A percentile compares a stretch with the other conserved stretches of the same genome.
Evolutionary conservation across 1,140 invertebrate species (phyloP).

Genomic region (Drosophila bocki): DNA sequence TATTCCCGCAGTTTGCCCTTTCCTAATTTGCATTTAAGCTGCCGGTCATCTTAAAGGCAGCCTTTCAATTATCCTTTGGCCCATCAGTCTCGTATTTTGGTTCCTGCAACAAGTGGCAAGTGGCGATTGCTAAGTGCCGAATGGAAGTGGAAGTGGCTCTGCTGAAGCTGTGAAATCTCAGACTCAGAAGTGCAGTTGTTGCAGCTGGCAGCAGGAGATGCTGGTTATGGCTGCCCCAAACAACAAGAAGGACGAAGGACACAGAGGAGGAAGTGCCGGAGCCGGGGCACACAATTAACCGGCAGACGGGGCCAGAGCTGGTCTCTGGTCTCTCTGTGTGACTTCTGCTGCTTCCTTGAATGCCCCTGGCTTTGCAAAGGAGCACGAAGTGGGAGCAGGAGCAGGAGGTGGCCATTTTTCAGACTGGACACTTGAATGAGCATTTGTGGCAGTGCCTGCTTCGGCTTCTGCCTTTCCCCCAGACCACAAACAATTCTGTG

Average conservation of each 20-base stretch:
- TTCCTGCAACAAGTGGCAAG: conserved; percentile 28
- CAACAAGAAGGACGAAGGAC: conserved; percentile 39
- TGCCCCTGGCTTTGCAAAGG: conserved; percentile 41
- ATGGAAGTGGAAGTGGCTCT: conserved; percentile 18
- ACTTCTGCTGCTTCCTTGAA: conserved; percentile 59
- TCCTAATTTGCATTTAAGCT: conserved; percentile 52
- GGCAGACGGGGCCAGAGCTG: conserved; percentile 25
- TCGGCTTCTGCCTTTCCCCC: background rate
- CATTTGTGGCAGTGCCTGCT: conserved; percentile 36
- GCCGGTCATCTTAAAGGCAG: conserved; percentile 41
- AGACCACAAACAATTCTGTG: conserved; percentile 56
- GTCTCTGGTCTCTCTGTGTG: conserved; percentile 46
- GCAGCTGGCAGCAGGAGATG: conserved; percentile 38
- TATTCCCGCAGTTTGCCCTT: background rate
- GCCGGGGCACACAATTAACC: conserved; percentile 42
- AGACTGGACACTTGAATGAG: conserved; percentile 77
- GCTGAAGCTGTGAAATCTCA: conserved; percentile 42
- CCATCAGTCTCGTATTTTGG: conserved; percentile 22
- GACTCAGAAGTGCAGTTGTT: conserved; percentile 51
- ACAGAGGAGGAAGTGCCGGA: background rate
- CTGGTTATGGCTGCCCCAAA: conserved; percentile 11
- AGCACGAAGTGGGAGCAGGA: conserved; percentile 2
- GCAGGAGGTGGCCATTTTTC: conserved; percentile 66
- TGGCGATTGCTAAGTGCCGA: background rate
- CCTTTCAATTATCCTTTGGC: conserved; percentile 40